A percentile compares a stretch with the other conserved stretches of the same genome.
Evolutionary conservation across 2,797 vertebrate species (phyloP).

Genomic region (Ciconia nigra): DNA sequence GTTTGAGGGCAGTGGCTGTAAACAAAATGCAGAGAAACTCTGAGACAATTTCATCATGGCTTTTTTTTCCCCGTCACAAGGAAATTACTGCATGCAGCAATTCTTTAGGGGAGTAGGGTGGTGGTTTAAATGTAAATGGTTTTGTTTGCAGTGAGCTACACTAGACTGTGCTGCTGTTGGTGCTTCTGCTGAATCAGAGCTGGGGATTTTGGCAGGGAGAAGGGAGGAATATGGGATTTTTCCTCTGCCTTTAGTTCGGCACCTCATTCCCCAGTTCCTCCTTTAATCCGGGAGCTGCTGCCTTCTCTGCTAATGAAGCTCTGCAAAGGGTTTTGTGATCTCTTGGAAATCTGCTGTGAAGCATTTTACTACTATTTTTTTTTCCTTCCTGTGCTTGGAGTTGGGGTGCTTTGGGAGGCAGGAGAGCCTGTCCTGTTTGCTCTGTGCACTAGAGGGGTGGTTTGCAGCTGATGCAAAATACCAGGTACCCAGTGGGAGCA

Average conservation of each 20-base stretch:
- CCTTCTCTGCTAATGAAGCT: background rate
- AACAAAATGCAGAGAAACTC: conserved; percentile 35
- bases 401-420: background rate
- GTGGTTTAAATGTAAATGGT: background rate
- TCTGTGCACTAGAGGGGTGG: background rate
- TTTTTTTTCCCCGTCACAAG: background rate
- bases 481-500: background rate
- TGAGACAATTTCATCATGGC: conserved; percentile 24
- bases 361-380: background rate
- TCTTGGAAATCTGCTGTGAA: background rate
- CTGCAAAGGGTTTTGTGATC: background rate
- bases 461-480: background rate
- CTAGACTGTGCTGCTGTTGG: background rate
- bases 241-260: background rate
- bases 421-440: background rate
- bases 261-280: background rate
- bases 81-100: conserved; percentile 45
- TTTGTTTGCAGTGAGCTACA: background rate
- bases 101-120: background rate
- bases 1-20: background rate
- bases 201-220: background rate
- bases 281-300: background rate
- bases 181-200: conserved; percentile 39
- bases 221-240: background rate
- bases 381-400: background rate